Percentiles rank a stretch among this genome's conserved stretches.
Evolutionary conservation across 2,888 invertebrate species (phyloP).

Genomic region (Scaptomyza parva): DNA sequence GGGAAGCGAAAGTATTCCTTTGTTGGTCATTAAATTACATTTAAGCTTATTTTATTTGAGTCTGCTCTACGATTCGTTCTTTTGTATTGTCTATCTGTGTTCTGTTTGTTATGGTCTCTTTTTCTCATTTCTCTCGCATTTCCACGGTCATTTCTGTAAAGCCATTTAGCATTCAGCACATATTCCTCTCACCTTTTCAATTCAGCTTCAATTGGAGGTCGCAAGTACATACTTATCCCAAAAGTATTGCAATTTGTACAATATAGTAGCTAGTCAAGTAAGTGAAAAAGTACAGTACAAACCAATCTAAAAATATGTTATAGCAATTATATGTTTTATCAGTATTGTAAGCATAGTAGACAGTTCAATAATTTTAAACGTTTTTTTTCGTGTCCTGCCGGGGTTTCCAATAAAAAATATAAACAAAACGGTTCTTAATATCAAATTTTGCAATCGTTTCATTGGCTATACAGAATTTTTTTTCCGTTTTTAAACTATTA

Average conservation of each 20-base stretch:
- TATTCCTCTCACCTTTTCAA: conserved; percentile 1
- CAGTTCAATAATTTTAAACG: too few relatives aligned
- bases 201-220: conserved; percentile 1
- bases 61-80: conserved; percentile 24
- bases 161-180: conserved; percentile 23
- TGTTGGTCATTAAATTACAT: conserved; percentile 69
- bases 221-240: conserved; percentile 18
- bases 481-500: too few relatives aligned
- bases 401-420: too few relatives aligned
- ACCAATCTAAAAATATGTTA: too few relatives aligned
- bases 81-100: conserved; percentile 1
- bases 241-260: background rate
- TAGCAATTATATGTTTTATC: too few relatives aligned
- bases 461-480: too few relatives aligned
- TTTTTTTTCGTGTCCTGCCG: too few relatives aligned
- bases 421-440: too few relatives aligned
- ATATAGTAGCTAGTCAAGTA: background rate
- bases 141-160: background rate
- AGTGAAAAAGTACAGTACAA: background rate
- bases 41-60: conserved; percentile 44
- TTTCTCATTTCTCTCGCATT: background rate
- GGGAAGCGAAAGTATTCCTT: conserved; percentile 48
- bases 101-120: background rate
- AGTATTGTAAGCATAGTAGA: too few relatives aligned
- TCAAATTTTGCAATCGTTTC: too few relatives aligned